Evolutionary conservation across 1,140 invertebrate species (phyloP).

Genomic region (Augochlora pura): DNA sequence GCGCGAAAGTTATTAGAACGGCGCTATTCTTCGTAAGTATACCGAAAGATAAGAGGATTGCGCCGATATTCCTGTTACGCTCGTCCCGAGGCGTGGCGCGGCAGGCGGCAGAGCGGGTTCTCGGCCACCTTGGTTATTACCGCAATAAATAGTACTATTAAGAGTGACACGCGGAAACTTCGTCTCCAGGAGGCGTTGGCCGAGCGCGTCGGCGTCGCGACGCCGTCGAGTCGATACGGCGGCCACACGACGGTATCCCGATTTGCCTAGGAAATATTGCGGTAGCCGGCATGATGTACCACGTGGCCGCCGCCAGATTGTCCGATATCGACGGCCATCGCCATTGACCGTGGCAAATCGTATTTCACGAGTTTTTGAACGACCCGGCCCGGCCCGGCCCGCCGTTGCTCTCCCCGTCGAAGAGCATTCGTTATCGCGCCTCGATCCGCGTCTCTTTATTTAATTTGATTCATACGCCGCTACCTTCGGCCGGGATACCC

Average conservation of each 20-base stretch:
- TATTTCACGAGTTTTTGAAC: conserved; percentile 42
- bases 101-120: background rate
- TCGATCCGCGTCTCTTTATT: conserved; percentile 30
- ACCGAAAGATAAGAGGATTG: conserved; percentile 57
- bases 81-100: conserved; percentile 3
- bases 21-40: conserved; percentile 32
- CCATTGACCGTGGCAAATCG: conserved; percentile 20
- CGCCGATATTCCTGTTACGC: conserved; percentile 32
- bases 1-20: conserved; percentile 36
- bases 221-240: background rate
- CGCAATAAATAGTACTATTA: conserved; percentile 62
- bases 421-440: conserved; percentile 4
- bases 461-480: conserved; percentile 32
- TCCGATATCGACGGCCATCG: conserved; percentile 32
- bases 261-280: conserved; percentile 51
- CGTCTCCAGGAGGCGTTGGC: conserved; percentile 20
- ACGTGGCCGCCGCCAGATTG: conserved; percentile 33
- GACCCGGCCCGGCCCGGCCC: background rate
- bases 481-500: background rate
- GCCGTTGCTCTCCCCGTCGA: background rate
- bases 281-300: conserved; percentile 39
- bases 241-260: conserved; percentile 33
- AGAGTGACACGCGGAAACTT: conserved; percentile 51
- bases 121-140: conserved; percentile 52
- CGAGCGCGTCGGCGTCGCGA: background rate